Evolutionary conservation across 2,888 invertebrate species (phyloP).

Genomic region (Eupeodes luniger): DNA sequence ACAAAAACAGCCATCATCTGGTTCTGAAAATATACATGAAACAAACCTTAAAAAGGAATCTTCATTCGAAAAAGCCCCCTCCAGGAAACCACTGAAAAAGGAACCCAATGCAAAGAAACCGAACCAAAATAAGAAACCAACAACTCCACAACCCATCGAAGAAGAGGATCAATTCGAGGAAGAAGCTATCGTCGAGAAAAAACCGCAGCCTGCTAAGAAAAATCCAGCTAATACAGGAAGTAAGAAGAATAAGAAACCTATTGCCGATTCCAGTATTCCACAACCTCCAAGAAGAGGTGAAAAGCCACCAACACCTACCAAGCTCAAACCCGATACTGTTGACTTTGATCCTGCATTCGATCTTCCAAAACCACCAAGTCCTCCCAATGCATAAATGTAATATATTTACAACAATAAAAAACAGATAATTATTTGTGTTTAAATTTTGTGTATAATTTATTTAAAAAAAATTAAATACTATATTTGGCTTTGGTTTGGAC

Average conservation of each 20-base stretch:
- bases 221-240: conserved; percentile 19
- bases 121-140: not conserved
- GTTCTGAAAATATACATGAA: not conserved
- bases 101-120: conserved; percentile 14
- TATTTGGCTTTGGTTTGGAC: conserved; percentile 61
- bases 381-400: not conserved
- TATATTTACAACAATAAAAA: conserved; percentile 2
- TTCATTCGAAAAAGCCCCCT: not conserved
- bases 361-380: conserved; percentile 16
- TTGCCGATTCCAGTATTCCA: not conserved
- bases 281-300: conserved; percentile 40
- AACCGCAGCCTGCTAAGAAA: not conserved
- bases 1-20: not conserved
- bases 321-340: conserved; percentile 15
- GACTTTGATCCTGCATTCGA: not conserved
- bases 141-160: not conserved
- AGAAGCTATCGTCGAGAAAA: not conserved
- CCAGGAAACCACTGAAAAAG: conserved; percentile 14
- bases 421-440: conserved; percentile 1
- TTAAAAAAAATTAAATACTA: conserved; percentile 64
- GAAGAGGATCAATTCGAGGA: not conserved
- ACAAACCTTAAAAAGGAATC: not conserved
- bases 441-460: conserved; percentile 51
- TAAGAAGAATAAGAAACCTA: not conserved
- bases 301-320: not conserved